phyloP scores from a whole-genome alignment of 2,888 invertebrate species.

The Scelioninae gen. 1 region DNA sequence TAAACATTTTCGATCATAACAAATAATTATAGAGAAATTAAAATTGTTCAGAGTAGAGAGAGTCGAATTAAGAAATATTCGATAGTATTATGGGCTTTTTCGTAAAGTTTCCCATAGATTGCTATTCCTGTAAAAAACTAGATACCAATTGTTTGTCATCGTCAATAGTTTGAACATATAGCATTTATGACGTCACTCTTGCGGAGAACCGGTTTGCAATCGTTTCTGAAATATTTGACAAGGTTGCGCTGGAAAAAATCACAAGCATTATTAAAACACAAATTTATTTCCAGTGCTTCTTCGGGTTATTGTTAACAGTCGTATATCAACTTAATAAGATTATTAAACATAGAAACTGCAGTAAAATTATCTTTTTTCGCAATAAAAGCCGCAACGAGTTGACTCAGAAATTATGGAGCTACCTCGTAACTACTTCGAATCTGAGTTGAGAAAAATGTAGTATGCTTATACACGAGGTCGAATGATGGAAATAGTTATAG shows the following conservation, averaged over 20 bases:
- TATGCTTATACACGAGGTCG: slow-evolving; percentile 11
- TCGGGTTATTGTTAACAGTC: slow-evolving; percentile 59
- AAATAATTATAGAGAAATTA: no score
- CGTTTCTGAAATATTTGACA: slow-evolving; percentile 59
- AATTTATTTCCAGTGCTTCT: slow-evolving; percentile 52
- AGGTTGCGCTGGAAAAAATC: slow-evolving; percentile 52
- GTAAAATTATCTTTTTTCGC: slow-evolving; percentile 57
- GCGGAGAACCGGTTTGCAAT: slow-evolving; percentile 48
- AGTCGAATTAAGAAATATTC: background rate
- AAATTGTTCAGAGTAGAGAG: no score
- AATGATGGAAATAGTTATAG: slow-evolving; percentile 32
- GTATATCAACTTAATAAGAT: slow-evolving; percentile 64
- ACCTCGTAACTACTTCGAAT: slow-evolving; percentile 46
- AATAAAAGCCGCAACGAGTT: slow-evolving; percentile 42
- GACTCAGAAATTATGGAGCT: slow-evolving; percentile 53
- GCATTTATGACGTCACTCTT: slow-evolving; percentile 27
- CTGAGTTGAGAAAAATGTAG: slow-evolving; percentile 11
- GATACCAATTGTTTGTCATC: slow-evolving; percentile 30
- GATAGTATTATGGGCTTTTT: background rate
- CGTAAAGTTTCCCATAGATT: no score
- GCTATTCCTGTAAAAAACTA: no score
- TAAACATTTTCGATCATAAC: no score
- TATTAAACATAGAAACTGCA: slow-evolving; percentile 57
- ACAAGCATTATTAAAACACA: slow-evolving; percentile 52
- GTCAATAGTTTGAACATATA: slow-evolving; percentile 35